These are phyloP conservation scores for Palythoa heliodiscus DNA, from an alignment of 92 coral and sea anemone species.

Conservation along the genomic window DNA sequence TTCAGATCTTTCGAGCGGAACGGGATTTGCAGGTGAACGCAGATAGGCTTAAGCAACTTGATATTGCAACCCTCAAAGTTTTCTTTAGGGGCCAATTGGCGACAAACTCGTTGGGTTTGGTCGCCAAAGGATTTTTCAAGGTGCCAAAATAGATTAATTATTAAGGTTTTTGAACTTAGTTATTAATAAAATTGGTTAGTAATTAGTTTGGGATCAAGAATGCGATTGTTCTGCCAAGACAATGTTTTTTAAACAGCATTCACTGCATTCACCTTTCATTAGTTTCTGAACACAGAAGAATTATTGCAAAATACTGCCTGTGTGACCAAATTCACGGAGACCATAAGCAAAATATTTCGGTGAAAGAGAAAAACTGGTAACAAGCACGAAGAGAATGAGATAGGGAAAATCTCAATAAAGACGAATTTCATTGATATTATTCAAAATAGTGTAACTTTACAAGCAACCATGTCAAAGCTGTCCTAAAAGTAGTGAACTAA, in stretches of 20 bases:
- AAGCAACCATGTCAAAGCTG: too few species aligned
- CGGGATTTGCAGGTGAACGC: neutral
- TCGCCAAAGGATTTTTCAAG: too few species aligned
- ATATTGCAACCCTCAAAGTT: neutral
- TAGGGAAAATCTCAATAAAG: neutral
- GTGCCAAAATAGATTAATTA: too few species aligned
- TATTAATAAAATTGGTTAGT: neutral
- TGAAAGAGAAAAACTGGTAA: neutral
- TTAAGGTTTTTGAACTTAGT: neutral
- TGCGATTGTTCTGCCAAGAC: neutral
- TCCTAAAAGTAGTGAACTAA: neutral
- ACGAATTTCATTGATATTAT: too few species aligned
- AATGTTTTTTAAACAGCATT: neutral
- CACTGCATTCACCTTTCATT: neutral
- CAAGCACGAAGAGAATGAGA: neutral
- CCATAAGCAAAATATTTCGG: neutral
- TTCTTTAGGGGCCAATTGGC: too few species aligned
- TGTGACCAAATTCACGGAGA: neutral
- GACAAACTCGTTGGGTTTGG: too few species aligned
- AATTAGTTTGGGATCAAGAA: neutral
- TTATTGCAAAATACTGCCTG: neutral
- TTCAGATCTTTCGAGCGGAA: constrained; percentile 10
- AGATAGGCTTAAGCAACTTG: neutral
- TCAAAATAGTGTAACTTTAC: too few species aligned
- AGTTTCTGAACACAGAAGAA: too few species aligned